A percentile compares a stretch with the other conserved stretches of the same genome.
Conservation (phyloP, 2,888 invertebrate genomes). For the Sesia bembeciformis region DNA sequence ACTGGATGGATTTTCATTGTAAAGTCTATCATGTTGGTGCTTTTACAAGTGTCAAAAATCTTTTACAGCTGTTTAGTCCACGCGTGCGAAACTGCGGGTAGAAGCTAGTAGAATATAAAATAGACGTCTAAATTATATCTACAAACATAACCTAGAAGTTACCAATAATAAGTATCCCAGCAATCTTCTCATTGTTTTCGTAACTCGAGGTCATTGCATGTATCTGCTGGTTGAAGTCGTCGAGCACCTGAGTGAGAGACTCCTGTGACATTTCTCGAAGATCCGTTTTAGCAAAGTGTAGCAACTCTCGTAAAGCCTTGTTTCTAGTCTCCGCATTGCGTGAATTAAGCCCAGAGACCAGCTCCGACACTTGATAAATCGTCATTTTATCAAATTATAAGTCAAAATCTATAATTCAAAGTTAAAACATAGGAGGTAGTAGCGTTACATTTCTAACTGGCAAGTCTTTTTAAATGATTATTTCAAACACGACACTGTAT, state of each 20-base stretch:
- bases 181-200: slow-evolving; percentile 94
- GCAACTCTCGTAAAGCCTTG: slow-evolving; percentile 90
- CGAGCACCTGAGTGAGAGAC: slow-evolving; percentile 88
- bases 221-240: slow-evolving; percentile 95
- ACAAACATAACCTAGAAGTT: slow-evolving; percentile 6
- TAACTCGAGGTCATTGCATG: slow-evolving; percentile 94
- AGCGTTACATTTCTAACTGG: too few species aligned
- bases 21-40: background rate
- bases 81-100: too few species aligned
- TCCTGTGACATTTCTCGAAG: slow-evolving; percentile 91
- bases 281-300: slow-evolving; percentile 92
- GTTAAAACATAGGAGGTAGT: too few species aligned
- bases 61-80: too few species aligned
- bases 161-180: slow-evolving; percentile 95
- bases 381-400: slow-evolving; percentile 24
- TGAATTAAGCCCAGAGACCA: slow-evolving; percentile 90
- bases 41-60: background rate
- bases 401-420: too few species aligned
- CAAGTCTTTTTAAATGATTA: too few species aligned
- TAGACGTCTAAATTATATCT: background rate
- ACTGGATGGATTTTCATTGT: too few species aligned
- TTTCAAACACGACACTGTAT: too few species aligned
- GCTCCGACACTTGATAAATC: slow-evolving; percentile 77
- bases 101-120: background rate
- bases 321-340: slow-evolving; percentile 88